Percentiles rank a stretch among this genome's conserved stretches.
These are phyloP conservation scores for Lamellibrachia columna DNA, from an alignment of 2,888 invertebrate genomes.

Conservation along the genomic window DNA sequence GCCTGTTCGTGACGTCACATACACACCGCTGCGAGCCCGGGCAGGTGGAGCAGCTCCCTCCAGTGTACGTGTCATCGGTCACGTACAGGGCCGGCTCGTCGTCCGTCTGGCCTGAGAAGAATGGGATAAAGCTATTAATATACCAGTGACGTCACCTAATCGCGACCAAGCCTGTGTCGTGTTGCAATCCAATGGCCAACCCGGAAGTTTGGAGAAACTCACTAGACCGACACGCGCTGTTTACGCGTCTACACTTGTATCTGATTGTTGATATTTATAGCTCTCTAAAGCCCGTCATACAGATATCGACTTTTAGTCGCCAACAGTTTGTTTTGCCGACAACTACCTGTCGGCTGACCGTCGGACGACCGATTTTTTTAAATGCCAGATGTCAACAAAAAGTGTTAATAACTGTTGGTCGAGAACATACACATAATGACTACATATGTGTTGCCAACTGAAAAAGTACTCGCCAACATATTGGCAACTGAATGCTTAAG, in stretches of 20 bases:
- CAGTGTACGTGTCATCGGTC: neutral
- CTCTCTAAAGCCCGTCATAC: too few relatives aligned
- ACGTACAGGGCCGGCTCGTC: neutral
- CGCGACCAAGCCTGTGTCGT: neutral
- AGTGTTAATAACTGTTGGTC: too few relatives aligned
- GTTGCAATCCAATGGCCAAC: neutral
- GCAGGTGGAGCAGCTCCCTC: neutral
- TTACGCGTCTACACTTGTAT: neutral
- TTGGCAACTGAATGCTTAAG: too few relatives aligned
- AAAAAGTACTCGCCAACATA: too few relatives aligned
- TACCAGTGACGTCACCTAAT: neutral
- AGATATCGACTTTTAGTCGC: too few relatives aligned
- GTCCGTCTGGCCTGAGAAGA: neutral
- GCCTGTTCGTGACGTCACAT: neutral
- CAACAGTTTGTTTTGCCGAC: too few relatives aligned
- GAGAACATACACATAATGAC: too few relatives aligned
- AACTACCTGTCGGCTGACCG: too few relatives aligned
- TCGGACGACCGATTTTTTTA: too few relatives aligned
- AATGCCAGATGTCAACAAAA: too few relatives aligned
- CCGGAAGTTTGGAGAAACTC: neutral
- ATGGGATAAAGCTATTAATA: neutral
- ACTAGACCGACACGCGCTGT: neutral
- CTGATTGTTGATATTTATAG: neutral
- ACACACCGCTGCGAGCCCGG: neutral
- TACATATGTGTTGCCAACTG: too few relatives aligned